Evolutionary conservation across 2,888 invertebrate genomes (phyloP).

Genomic region (Cryptosula pallasiana): DNA sequence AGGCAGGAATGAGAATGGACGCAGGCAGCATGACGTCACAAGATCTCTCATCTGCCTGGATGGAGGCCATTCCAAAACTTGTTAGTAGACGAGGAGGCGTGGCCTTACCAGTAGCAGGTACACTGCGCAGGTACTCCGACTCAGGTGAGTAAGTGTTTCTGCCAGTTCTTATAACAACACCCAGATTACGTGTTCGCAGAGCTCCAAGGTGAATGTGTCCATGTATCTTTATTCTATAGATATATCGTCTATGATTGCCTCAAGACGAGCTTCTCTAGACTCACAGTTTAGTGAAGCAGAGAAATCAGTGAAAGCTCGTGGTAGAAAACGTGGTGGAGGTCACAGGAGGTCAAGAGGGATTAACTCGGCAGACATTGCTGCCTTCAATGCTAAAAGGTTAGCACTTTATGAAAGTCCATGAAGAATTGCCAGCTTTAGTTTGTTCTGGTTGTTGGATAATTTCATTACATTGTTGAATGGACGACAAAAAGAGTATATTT

Average conservation of each 20-base stretch:
- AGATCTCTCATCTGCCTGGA: constrained; percentile 83
- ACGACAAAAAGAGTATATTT: too few species aligned
- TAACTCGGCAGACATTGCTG: constrained; percentile 8
- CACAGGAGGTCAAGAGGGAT: not conserved
- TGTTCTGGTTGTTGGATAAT: too few species aligned
- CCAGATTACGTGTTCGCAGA: too few species aligned
- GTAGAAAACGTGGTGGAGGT: not conserved
- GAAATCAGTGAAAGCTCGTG: not conserved
- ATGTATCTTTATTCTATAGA: constrained; percentile 27
- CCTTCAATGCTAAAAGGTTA: constrained; percentile 21
- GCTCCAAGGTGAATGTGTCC: too few species aligned
- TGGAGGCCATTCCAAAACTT: constrained; percentile 77
- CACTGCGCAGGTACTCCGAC: constrained; percentile 58
- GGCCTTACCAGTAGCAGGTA: constrained; percentile 48
- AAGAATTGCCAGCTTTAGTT: too few species aligned
- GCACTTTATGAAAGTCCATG: too few species aligned
- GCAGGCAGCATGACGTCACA: constrained; percentile 68
- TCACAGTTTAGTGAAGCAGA: constrained; percentile 60
- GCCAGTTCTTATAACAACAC: too few species aligned
- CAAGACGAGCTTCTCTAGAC: constrained; percentile 74
- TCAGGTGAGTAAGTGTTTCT: too few species aligned
- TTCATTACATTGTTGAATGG: too few species aligned
- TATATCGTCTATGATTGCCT: constrained; percentile 34
- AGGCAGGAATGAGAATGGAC: constrained; percentile 54
- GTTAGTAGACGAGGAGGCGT: constrained; percentile 78